These are phyloP conservation scores for Lineus longissimus DNA, from an alignment of 1,140 invertebrate genomes.

Conservation along the genomic window DNA sequence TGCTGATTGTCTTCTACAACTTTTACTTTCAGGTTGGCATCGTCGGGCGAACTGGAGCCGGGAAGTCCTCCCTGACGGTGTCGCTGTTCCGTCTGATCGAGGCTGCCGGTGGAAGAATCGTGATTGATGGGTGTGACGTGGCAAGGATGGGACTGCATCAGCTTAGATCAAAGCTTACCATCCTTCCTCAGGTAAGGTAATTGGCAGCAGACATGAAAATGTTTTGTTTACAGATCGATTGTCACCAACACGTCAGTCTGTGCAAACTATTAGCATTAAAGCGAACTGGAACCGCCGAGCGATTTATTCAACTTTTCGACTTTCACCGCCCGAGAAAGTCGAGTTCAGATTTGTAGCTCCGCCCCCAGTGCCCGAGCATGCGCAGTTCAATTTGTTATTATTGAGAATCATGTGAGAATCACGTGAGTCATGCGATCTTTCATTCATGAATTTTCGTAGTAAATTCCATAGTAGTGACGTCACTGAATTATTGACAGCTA, in stretches of 20 bases:
- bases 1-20: background rate
- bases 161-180: constrained; percentile 69
- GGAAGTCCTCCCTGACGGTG: constrained; percentile 77
- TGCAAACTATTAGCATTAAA: background rate
- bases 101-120: constrained; percentile 52
- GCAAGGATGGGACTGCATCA: constrained; percentile 65
- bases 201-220: background rate
- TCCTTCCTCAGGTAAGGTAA: constrained; percentile 79
- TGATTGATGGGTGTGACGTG: constrained; percentile 68
- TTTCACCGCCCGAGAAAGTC: too few relatives aligned
- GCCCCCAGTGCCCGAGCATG: too few relatives aligned
- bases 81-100: constrained; percentile 55
- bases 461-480: too few relatives aligned
- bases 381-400: too few relatives aligned
- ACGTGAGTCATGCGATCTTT: too few relatives aligned
- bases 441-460: too few relatives aligned
- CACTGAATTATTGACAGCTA: too few relatives aligned
- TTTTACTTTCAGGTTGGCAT: constrained; percentile 60
- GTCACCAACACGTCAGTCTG: background rate
- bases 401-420: too few relatives aligned
- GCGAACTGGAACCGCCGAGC: too few relatives aligned
- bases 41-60: constrained; percentile 76
- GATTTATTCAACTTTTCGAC: too few relatives aligned
- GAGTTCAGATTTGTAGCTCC: too few relatives aligned
- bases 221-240: background rate